phyloP scores from a whole-genome alignment of 2,113 vertebrate species.

The Cromileptes altivelis region DNA sequence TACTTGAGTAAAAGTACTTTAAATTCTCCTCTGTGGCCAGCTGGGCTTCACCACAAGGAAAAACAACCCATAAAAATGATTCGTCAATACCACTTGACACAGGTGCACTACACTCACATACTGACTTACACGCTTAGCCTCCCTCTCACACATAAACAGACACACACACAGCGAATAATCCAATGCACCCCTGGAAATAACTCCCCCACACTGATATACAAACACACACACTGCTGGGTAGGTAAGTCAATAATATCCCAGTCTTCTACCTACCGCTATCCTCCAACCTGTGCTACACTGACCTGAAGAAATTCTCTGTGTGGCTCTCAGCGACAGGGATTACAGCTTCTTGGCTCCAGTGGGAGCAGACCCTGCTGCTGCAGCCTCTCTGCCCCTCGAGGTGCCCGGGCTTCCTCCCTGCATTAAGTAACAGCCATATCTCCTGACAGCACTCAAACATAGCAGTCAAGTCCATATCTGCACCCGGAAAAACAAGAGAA shows the following conservation, averaged over 20 bases:
- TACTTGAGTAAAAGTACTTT: conserved; percentile 14
- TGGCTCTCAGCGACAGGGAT: conserved; percentile 40
- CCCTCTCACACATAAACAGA: conserved; percentile 33
- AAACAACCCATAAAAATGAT: conserved; percentile 49
- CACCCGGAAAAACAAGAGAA: conserved; percentile 29
- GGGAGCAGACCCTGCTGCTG: conserved; percentile 12
- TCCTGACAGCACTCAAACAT: conserved; percentile 51
- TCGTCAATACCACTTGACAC: conserved; percentile 58
- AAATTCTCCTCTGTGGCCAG: conserved; percentile 17
- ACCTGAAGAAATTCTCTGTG: conserved; percentile 55
- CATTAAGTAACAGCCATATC: conserved; percentile 46
- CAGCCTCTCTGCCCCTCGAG: conserved; percentile 25
- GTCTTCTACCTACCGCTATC: conserved; percentile 14
- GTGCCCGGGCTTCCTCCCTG: conserved; percentile 11
- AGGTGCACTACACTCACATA: conserved; percentile 13
- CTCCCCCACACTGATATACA: conserved; percentile 49
- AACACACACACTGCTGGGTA: conserved; percentile 46
- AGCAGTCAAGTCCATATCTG: conserved; percentile 40
- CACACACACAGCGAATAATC: conserved; percentile 52
- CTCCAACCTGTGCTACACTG: conserved; percentile 50
- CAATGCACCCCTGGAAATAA: conserved; percentile 58
- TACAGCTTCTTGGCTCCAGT: conserved; percentile 21
- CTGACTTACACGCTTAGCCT: conserved; percentile 20
- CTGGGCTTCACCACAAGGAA: background rate
- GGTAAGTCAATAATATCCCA: conserved; percentile 65